A percentile compares a stretch with the other conserved stretches of the same genome.
phyloP scores from a whole-genome alignment of 2,113 vertebrate genomes.

The Oryctolagus cuniculus region mOryCun1.1 NC_091441.1:37212001-37212500 shows the following conservation, averaged over 20 bases:
- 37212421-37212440: conserved; percentile 25
- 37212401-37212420: conserved; percentile 38
- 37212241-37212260: background rate
- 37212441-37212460: conserved; percentile 65
- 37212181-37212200: conserved; percentile 55
- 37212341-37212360: conserved; percentile 56
- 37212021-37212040: background rate
- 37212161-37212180: background rate
- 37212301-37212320: background rate
- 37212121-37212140: conserved; percentile 21
- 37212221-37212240: conserved; percentile 8
- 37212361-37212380: conserved; percentile 55
- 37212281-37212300: background rate
- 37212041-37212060: background rate
- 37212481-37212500: conserved; percentile 60
- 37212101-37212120: background rate
- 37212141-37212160: conserved; percentile 39
- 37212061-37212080: conserved; percentile 46
- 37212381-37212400: conserved; percentile 35
- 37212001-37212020: background rate
- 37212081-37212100: background rate
- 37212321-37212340: conserved; percentile 55
- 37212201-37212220: conserved; percentile 45
- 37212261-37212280: background rate
- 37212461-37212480: conserved; percentile 33